Evolutionary conservation across 2,888 invertebrate species (phyloP).

Genomic region (Podabrus alpinus): DNA sequence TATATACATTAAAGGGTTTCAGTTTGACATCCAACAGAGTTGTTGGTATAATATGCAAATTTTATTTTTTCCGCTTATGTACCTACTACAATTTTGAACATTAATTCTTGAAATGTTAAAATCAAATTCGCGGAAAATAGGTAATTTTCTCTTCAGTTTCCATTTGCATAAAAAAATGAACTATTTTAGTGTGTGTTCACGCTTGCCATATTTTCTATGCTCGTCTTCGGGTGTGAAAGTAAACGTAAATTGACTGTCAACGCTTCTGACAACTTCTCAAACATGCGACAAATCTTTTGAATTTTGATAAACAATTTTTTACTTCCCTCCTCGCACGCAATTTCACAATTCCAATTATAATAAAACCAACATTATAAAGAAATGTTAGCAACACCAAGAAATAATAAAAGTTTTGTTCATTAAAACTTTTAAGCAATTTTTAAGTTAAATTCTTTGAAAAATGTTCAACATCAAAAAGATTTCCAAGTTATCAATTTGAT

Average conservation of each 20-base stretch:
- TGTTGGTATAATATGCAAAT: not conserved
- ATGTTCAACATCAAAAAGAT: conserved; percentile 14
- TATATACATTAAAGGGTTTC: not conserved
- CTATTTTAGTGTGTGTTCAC: conserved; percentile 15
- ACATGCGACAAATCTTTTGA: conserved; percentile 18
- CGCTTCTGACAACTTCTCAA: conserved; percentile 8
- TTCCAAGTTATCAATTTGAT: conserved; percentile 7
- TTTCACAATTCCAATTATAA: conserved; percentile 11
- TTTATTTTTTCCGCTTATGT: too few species aligned
- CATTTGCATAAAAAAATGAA: not conserved
- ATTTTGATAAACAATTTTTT: conserved; percentile 10
- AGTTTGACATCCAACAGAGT: not conserved
- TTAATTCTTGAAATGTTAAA: not conserved
- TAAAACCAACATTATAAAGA: conserved; percentile 9
- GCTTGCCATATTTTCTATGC: conserved; percentile 18
- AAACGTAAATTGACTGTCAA: conserved; percentile 18
- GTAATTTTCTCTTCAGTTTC: not conserved
- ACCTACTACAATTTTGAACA: not conserved
- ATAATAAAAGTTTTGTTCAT: conserved; percentile 21
- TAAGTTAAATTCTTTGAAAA: conserved; percentile 18
- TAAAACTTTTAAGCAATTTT: conserved; percentile 17
- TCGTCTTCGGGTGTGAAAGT: conserved; percentile 8
- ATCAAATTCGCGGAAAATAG: not conserved
- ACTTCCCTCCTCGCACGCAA: conserved; percentile 8
- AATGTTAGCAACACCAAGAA: not conserved